Conservation (phyloP, 2,113 vertebrate species). For the Chloebia gouldiae region DNA sequence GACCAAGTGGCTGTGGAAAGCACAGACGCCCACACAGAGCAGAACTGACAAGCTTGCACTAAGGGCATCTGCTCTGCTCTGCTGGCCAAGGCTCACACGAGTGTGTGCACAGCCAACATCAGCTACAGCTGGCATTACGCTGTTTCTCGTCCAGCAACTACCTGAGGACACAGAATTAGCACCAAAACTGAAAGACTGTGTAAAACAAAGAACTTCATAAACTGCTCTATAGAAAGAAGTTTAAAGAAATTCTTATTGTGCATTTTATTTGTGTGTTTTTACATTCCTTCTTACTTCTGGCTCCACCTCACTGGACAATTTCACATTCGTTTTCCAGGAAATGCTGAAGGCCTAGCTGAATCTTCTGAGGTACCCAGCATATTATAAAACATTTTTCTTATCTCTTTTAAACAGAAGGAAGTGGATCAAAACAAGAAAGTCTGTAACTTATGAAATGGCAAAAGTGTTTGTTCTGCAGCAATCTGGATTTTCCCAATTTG, state of each 20-base stretch:
- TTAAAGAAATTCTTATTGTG: not conserved
- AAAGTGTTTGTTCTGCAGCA: not conserved
- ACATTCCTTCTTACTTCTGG: not conserved
- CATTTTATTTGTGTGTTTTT: not conserved
- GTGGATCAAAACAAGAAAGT: not conserved
- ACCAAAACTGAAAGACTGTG: not conserved
- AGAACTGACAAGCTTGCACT: not conserved
- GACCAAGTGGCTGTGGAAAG: not conserved
- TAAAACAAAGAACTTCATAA: not conserved
- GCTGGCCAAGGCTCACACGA: not conserved
- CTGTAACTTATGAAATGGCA: not conserved
- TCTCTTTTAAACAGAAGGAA: constrained; percentile 13
- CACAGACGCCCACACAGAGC: not conserved
- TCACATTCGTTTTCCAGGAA: not conserved
- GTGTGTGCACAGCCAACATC: not conserved
- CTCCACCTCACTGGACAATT: not conserved
- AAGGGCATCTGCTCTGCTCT: not conserved
- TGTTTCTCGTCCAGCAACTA: not conserved
- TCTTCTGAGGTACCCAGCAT: not conserved
- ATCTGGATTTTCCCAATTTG: not conserved
- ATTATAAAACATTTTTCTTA: not conserved
- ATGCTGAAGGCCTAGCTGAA: not conserved
- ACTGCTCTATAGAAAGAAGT: not conserved
- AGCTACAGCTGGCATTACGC: not conserved
- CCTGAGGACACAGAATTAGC: not conserved